These are phyloP conservation scores for Rhodeus uyekii DNA, from an alignment of 2,797 vertebrate genomes.

Conservation along the genomic window DNA sequence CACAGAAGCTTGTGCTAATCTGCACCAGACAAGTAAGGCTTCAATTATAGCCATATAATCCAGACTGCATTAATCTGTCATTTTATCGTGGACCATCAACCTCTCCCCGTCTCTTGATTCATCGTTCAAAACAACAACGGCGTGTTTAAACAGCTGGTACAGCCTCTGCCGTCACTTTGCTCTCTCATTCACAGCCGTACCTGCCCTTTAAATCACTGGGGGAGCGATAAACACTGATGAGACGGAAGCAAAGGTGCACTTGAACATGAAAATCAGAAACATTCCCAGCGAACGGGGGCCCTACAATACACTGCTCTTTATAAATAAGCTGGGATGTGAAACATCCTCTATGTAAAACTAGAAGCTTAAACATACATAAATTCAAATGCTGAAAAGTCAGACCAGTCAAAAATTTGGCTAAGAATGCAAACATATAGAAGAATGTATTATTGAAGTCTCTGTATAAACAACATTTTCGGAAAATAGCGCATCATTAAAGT, in stretches of 20 bases:
- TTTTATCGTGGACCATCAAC: constrained; percentile 46
- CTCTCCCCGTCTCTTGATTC: not conserved
- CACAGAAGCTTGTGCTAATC: constrained; percentile 60
- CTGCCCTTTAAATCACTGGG: constrained; percentile 13
- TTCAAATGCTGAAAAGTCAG: constrained; percentile 39
- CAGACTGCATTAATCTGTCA: constrained; percentile 51
- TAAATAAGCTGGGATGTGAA: constrained; percentile 27
- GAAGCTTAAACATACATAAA: constrained; percentile 19
- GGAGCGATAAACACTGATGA: constrained; percentile 42
- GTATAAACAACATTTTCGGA: constrained; percentile 20
- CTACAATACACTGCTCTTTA: constrained; percentile 27
- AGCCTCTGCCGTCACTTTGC: not conserved
- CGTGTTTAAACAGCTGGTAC: constrained; percentile 34
- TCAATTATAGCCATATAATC: constrained; percentile 64
- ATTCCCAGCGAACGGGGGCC: not conserved
- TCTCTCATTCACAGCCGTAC: not conserved
- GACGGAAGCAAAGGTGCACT: constrained; percentile 18
- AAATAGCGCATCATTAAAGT: not conserved
- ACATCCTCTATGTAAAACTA: constrained; percentile 22
- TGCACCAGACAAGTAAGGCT: constrained; percentile 52
- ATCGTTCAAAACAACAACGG: constrained; percentile 29
- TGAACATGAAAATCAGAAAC: constrained; percentile 3
- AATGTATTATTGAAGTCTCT: not conserved
- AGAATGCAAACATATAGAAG: not conserved
- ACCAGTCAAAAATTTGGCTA: constrained; percentile 50